Percentiles rank a stretch among this genome's conserved stretches.
These are phyloP conservation scores for Busseola fusca DNA, from an alignment of 2,888 invertebrate genomes.

Conservation along the genomic window DNA sequence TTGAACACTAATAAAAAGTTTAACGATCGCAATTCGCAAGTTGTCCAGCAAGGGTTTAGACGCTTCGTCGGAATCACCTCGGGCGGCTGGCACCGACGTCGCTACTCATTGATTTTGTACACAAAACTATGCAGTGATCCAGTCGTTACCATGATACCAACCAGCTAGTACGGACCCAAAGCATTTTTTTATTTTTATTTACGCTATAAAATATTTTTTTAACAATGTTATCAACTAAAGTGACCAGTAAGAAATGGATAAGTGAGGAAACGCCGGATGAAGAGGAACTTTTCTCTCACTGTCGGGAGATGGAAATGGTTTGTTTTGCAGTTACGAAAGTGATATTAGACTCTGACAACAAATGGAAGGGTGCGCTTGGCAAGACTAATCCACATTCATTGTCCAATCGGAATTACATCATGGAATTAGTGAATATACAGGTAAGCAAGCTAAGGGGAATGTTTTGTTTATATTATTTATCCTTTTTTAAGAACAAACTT, in stretches of 20 bases:
- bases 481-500: neutral
- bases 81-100: slow-evolving; percentile 80
- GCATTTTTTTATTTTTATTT: slow-evolving; percentile 62
- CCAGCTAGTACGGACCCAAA: slow-evolving; percentile 70
- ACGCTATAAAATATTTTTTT: slow-evolving; percentile 54
- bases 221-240: slow-evolving; percentile 75
- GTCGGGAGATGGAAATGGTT: slow-evolving; percentile 85
- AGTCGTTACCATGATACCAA: slow-evolving; percentile 77
- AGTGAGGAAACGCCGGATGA: slow-evolving; percentile 87
- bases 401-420: slow-evolving; percentile 83
- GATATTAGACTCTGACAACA: slow-evolving; percentile 83
- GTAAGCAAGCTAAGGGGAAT: slow-evolving; percentile 62
- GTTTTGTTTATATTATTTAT: neutral
- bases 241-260: slow-evolving; percentile 86
- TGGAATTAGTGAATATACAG: slow-evolving; percentile 87
- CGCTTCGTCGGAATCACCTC: slow-evolving; percentile 63
- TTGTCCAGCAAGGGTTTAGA: slow-evolving; percentile 79
- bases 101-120: slow-evolving; percentile 82
- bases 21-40: slow-evolving; percentile 76
- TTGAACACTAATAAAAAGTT: slow-evolving; percentile 79
- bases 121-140: slow-evolving; percentile 72
- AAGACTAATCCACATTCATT: slow-evolving; percentile 74
- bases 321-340: slow-evolving; percentile 84
- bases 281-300: slow-evolving; percentile 84
- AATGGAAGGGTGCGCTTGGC: slow-evolving; percentile 81